A percentile compares a stretch with the other conserved stretches of the same genome.
Evolutionary conservation across 2,888 invertebrate genomes (phyloP).

Genomic region (Urechis unicinctus): DNA sequence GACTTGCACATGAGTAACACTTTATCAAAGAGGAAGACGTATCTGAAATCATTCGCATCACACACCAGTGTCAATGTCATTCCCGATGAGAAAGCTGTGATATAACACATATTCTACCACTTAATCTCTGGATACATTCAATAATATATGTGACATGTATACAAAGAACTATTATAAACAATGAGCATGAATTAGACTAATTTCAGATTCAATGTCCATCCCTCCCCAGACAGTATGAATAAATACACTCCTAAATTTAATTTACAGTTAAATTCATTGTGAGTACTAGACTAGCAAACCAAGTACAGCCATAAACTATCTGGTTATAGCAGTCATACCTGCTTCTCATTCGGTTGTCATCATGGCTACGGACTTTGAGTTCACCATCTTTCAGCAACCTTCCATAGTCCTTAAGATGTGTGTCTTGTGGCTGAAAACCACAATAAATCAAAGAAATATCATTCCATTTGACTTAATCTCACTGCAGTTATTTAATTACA

Average conservation of each 20-base stretch:
- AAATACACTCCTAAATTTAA: not conserved
- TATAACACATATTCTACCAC: no score
- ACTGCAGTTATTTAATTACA: not conserved
- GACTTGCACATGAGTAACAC: constrained; percentile 90
- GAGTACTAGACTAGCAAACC: not conserved
- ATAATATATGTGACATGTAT: no score
- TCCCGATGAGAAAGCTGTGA: no score
- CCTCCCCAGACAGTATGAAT: no score
- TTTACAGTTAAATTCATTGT: not conserved
- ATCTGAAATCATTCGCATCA: no score
- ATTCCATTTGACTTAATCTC: not conserved
- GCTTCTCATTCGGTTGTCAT: constrained; percentile 70
- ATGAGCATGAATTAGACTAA: no score
- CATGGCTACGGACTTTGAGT: constrained; percentile 65
- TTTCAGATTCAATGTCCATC: no score
- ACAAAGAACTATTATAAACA: no score
- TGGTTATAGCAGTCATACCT: constrained; percentile 46
- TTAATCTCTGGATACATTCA: no score
- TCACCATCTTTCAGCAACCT: constrained; percentile 89
- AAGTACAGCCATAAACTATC: not conserved
- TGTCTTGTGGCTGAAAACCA: constrained; percentile 62
- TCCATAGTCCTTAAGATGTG: constrained; percentile 82
- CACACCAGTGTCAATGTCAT: no score
- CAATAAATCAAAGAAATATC: not conserved
- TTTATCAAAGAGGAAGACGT: constrained; percentile 96